These are phyloP conservation scores for Argyrosomus japonicus DNA, from an alignment of 2,113 vertebrate genomes.

Conservation along the genomic window DNA sequence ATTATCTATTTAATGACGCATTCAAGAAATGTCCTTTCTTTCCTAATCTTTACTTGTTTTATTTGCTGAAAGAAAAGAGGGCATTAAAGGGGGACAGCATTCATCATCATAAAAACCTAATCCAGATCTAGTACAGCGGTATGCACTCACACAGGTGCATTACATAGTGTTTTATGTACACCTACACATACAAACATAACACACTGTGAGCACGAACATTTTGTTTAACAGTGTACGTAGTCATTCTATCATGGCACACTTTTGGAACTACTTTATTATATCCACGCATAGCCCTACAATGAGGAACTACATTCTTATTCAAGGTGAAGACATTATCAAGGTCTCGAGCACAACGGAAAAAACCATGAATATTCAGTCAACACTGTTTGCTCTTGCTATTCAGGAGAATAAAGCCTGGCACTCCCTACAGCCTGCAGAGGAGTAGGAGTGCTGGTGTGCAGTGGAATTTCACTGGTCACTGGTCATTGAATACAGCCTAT, in stretches of 20 bases:
- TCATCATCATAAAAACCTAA: not conserved
- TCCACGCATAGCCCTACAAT: not conserved
- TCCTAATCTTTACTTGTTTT: not conserved
- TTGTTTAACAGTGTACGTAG: too few relatives aligned
- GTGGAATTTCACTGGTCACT: not conserved
- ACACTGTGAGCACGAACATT: not conserved
- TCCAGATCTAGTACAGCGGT: too few relatives aligned
- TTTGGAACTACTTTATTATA: not conserved
- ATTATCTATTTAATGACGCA: not conserved
- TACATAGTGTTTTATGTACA: too few relatives aligned
- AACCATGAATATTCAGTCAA: not conserved
- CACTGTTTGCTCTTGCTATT: not conserved
- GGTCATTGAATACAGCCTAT: not conserved
- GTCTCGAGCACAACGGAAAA: not conserved
- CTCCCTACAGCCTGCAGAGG: not conserved
- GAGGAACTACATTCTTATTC: constrained; percentile 2
- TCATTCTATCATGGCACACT: not conserved
- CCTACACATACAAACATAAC: not conserved
- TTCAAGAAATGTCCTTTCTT: not conserved
- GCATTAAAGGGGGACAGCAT: not conserved
- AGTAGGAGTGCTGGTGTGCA: not conserved
- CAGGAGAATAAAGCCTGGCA: not conserved
- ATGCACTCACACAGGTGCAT: not conserved
- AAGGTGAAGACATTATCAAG: not conserved
- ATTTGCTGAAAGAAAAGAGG: not conserved